Evolutionary conservation across 2,113 vertebrate species (phyloP), one percentile per base, ranked within the genome.

Genomic region (Gorsachius goisagi): DNA sequence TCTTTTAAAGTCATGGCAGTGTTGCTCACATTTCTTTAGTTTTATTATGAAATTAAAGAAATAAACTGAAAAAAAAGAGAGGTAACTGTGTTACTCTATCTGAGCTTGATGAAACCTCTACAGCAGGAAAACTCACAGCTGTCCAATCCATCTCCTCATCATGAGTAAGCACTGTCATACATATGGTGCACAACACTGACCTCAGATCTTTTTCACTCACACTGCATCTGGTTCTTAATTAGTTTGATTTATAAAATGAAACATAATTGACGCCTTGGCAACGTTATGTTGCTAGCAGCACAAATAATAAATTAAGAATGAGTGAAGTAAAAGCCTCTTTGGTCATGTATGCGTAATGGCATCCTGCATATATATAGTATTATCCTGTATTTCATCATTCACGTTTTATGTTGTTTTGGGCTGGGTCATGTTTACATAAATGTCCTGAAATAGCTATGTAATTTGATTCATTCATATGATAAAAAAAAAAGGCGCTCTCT

Each of bases 241-340:
- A 97, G 87, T 92, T 96, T 97, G 96, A 95, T 95, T 17, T 67
- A 96, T 94, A 96, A 97, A 97, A 97, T 96, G 91, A 97, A 97
- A 94, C 92, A 95, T 97, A 97, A 97, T 90, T 97, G 95, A 90
- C 2, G 73, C 93, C 93, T 97, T 95, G 93, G 96, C 94, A 97
- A 90, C 71, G 35, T 88, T 90, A 84, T 67, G 79, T 88, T 95
- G 87, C 94, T 90, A 85, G 91, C 94, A 98, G 93, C 95, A 96
- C 95, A 97, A 96, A 95, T 90, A 96, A 96, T 93, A 97, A 97
- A 97, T 96, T 97, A 97, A 95, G 93, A 93, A 95, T 63, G 77
- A 92, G 67, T 53, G 89, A 96, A 95, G 76, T 80, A 89, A 89
- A 96, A 92, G 58, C 58, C 56, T 97, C 90, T 95, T 94, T 68